Evolutionary conservation across 1,140 invertebrate species (phyloP).

Genomic region (Drosophila malerkotliana): DNA sequence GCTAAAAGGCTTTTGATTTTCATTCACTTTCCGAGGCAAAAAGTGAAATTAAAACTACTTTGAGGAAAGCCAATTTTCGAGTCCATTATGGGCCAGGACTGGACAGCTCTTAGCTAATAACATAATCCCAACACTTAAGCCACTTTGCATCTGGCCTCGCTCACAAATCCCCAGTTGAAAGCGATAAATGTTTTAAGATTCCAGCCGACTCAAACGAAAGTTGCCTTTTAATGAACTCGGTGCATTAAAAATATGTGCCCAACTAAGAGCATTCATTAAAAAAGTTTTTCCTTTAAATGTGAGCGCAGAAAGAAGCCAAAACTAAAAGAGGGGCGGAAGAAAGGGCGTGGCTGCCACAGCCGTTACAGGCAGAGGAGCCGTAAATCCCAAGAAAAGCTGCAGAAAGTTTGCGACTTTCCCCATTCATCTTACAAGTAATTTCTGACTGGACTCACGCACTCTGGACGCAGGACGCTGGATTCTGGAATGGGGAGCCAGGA

Average conservation of each 20-base stretch:
- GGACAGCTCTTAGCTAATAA: constrained; percentile 54
- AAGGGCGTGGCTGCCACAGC: constrained; percentile 7
- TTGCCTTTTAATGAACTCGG: constrained; percentile 77
- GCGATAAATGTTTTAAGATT: constrained; percentile 40
- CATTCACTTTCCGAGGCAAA: neutral
- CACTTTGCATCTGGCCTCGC: constrained; percentile 51
- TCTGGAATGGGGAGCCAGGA: neutral
- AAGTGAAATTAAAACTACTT: constrained; percentile 33
- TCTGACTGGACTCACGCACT: constrained; percentile 79
- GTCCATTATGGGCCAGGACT: constrained; percentile 46
- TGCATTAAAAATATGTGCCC: constrained; percentile 79
- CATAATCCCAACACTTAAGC: constrained; percentile 56
- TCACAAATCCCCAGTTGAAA: constrained; percentile 58
- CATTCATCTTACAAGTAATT: constrained; percentile 81
- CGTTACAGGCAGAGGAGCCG: constrained; percentile 32
- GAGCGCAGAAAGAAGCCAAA: constrained; percentile 28
- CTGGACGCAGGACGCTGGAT: constrained; percentile 11
- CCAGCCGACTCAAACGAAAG: constrained; percentile 37
- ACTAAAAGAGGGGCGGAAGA: constrained; percentile 4
- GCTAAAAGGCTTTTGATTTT: constrained; percentile 1
- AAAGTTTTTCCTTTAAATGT: constrained; percentile 76
- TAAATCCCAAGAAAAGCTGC: constrained; percentile 78
- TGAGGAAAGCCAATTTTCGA: constrained; percentile 51
- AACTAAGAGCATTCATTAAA: constrained; percentile 82
- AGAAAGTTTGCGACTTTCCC: constrained; percentile 78